Base-by-base conservation (phyloP, 2,888 invertebrate genomes). In the Sycophila texana region DNA sequence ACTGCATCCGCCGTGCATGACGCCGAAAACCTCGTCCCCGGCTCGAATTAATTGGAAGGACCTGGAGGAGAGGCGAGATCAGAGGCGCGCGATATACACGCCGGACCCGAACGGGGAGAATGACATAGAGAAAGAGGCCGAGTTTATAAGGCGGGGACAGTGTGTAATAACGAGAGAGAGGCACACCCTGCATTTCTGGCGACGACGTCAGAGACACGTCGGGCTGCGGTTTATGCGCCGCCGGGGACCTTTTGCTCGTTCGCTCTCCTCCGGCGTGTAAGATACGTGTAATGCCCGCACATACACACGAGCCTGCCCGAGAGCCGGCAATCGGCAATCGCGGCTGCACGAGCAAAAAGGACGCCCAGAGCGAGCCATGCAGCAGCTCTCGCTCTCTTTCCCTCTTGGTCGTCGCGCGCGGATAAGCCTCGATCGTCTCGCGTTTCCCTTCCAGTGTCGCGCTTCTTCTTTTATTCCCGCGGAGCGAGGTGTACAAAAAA, bases 141-240 rank as follows among this genome's bases (percentile, higher is more conserved):
- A 53, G 47, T 63, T 57, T 39, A 39, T 39, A 39, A 61, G 55
- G 49, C 22, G 14, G 58, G 55, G 61, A 66, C 73, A 65, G 39
- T 10, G 39, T 10, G 39, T 5, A 61, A 71, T 70, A 74, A 70
- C 14, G 63, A 49, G 20, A 26, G 58, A 68, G 71, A 53, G 74
- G 66, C 66, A 71, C 70, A 79, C 74, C 68, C 68, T 74, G 70
- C 65, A 66, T 78, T 78, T 77, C 57, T 65, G 58, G 30, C 49
- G 74, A 66, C 30, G n/a, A 61, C 26, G 61, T 47, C 51, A n/a
- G 26, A 58, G 39, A 39, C 39, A 39, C 63, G 55, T 57, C 55
- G 58, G 13, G 74, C 66, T 58, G 74, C 63, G 74, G 65, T 63
- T 39, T 22, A 7, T 13, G 20, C 74, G 22, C 22, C 55, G 53